Conservation (phyloP, 1,140 invertebrate genomes). For the Brachionus paranguensis region DNA sequence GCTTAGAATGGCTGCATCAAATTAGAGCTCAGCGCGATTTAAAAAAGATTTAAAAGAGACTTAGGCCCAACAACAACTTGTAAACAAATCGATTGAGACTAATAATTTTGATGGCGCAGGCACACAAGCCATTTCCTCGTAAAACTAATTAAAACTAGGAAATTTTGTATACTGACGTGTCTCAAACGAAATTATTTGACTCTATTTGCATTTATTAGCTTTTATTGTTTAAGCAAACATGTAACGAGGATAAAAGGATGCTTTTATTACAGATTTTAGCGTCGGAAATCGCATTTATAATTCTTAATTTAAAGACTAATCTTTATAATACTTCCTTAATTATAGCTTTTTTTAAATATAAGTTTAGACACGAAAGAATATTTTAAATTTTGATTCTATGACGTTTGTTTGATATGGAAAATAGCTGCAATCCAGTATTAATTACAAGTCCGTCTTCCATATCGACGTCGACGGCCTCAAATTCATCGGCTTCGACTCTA, state of each 20-base stretch:
- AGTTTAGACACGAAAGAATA: background rate
- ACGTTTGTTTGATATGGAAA: conserved; percentile 9
- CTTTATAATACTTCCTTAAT: conserved; percentile 8
- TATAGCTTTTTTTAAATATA: background rate
- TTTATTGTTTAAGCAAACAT: conserved; percentile 33
- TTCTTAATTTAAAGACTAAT: background rate
- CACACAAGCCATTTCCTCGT: background rate
- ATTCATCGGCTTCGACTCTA: conserved; percentile 39
- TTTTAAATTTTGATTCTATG: background rate
- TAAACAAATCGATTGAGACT: background rate
- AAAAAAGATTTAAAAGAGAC: background rate
- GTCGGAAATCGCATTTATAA: background rate
- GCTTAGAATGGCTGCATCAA: no score
- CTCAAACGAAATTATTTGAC: background rate
- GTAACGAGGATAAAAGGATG: background rate
- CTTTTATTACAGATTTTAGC: background rate
- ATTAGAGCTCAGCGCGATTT: background rate
- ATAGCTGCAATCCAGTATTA: conserved; percentile 4
- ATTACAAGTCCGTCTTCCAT: conserved; percentile 3
- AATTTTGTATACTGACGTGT: background rate
- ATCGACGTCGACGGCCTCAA: conserved; percentile 1
- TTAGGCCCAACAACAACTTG: no score
- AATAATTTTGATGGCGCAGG: background rate
- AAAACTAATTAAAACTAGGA: background rate
- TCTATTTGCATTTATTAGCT: background rate